Conservation (phyloP, 2,113 vertebrate species). For the Anhinga rufa region DNA sequence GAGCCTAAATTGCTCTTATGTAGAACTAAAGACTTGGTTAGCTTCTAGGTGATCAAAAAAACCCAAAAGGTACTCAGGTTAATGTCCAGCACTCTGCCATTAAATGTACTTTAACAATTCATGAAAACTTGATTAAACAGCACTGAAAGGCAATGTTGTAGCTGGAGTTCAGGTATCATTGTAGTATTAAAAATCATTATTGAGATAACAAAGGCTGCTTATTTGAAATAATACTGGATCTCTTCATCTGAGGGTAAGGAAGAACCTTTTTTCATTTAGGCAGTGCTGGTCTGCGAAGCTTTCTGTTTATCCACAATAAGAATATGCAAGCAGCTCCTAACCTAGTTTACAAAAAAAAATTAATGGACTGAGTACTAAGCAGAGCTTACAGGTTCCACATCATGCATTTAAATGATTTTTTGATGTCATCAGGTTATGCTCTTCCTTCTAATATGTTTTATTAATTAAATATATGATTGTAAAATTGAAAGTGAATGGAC, state of each 20-base stretch:
- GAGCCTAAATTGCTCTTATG: background rate
- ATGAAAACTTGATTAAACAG: background rate
- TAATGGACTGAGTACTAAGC: background rate
- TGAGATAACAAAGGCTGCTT: background rate
- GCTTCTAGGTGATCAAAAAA: background rate
- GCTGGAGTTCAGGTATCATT: background rate
- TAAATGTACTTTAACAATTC: background rate
- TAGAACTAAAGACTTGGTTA: background rate
- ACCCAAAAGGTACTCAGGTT: background rate
- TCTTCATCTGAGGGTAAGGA: background rate
- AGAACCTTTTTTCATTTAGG: background rate
- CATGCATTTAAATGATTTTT: background rate
- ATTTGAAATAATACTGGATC: background rate
- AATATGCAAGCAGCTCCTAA: background rate
- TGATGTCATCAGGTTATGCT: background rate
- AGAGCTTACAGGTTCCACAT: background rate
- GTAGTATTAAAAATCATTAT: background rate
- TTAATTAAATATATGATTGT: background rate
- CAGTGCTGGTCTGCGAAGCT: background rate
- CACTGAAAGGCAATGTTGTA: background rate
- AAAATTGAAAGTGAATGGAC: background rate
- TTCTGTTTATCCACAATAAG: background rate
- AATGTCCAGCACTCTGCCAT: background rate
- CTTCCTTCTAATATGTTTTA: background rate
- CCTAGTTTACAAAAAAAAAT: background rate